Evolutionary conservation across 1,140 invertebrate genomes (phyloP), one percentile per base, ranked within the genome.

Genomic region (Microplitis mediator): DNA sequence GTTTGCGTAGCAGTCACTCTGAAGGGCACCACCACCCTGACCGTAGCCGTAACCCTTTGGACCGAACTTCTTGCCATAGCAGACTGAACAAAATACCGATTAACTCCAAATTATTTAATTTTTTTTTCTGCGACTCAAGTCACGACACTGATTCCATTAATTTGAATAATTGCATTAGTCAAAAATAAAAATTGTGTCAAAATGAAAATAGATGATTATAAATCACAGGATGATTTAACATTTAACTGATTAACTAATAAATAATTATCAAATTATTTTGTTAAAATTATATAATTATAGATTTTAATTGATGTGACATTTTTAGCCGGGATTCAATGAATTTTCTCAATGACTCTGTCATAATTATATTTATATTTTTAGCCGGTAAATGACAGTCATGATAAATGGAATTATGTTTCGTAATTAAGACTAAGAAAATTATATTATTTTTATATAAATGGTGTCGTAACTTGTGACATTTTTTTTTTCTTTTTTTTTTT

Each of bases 31-130:
- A 82, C 94, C 95, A 82, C 95, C 95, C 89, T 95, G 93, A 77
- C 95, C 95, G 87, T 95, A 97, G 78, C 95, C 95, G 87, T 97
- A 97, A 85, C 95, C 95, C 88, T 96, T 96, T 73, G 95, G 95
- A 78, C 95, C 95, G 88, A 96, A 97, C 89, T 92, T 93, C 91
- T 95, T 97, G 81, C 91, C 95, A 88, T 97, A 97, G 91, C 95
- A 97, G 80, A 94, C 95, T 96, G 90, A 77, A 89, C 81, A 85
- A 75, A 85, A 84, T 75, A 84, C 76, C 74, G 66, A 81, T 84
- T 85, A 23, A 86, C 80, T 80, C 74, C 73, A 78, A 78, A 71
- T 70, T 72, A 56, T 34, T 36, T 11, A 23, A 3, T 23, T n/a
- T 62, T 31, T 31, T 50, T 61, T 31, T 51, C n/a, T 50, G 13